These are phyloP conservation scores for Sebastes cheni DNA, from an alignment of 2,797 vertebrate species.

Conservation along the genomic window DNA sequence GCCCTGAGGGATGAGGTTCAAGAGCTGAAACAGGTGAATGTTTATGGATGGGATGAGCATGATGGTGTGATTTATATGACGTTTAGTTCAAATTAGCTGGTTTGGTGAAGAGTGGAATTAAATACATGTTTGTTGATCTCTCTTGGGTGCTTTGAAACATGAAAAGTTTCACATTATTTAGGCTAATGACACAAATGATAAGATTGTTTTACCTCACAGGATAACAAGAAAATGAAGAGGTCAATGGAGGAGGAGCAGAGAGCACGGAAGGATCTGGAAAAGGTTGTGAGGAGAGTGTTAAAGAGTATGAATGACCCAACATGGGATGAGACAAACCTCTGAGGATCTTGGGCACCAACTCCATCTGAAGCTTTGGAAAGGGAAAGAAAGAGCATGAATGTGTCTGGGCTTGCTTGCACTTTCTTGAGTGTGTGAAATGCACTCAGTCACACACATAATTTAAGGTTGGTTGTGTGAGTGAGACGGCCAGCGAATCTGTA, in stretches of 20 bases:
- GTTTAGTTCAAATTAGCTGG: background rate
- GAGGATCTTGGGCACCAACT: conserved; percentile 58
- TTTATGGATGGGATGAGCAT: background rate
- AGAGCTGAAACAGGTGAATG: conserved; percentile 92
- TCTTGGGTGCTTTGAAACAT: background rate
- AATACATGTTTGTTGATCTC: background rate
- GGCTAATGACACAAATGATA: background rate
- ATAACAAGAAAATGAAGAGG: conserved; percentile 98
- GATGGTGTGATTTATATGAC: background rate
- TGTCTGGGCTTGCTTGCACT: conserved; percentile 4
- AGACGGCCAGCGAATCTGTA: conserved; percentile 48
- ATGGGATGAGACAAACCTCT: conserved; percentile 99
- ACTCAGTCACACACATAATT: background rate
- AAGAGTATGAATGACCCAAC: conserved; percentile 96
- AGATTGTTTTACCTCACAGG: conserved; percentile 74
- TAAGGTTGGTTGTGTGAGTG: conserved; percentile 16
- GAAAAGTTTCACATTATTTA: background rate
- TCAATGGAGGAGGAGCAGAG: conserved; percentile 96
- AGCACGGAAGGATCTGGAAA: conserved; percentile 95
- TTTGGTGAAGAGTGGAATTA: background rate
- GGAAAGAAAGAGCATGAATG: background rate
- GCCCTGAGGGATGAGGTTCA: conserved; percentile 97
- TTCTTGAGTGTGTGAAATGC: background rate
- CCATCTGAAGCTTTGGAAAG: conserved; percentile 7
- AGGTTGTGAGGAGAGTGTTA: conserved; percentile 92